Base-by-base conservation (phyloP, 2,888 invertebrate genomes). In the Apoda limacodes region DNA sequence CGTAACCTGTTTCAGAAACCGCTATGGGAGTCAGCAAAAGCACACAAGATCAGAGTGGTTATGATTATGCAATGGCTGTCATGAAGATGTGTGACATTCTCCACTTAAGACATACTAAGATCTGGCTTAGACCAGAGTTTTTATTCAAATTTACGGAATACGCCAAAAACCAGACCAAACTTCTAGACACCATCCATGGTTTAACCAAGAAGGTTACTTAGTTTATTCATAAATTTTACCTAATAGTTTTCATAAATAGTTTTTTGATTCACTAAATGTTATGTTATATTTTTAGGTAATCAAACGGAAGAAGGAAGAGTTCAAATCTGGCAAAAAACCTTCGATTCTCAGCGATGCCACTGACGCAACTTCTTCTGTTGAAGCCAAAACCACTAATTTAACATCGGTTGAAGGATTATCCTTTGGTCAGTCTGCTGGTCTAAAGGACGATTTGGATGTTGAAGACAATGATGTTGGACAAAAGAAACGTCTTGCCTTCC, bases 71-170 rank as follows among this genome's bases (percentile, higher is more conserved):
- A 1, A 87, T 90, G 86, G 92, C 92, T 39, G 92, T 93, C 3
- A 92, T 92, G 92, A 91, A 92, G 57, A 90, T 93, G 91, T 92
- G 91, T 51, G 91, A 92, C 49, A 92, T 93, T 46, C 83, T 93
- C 0, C 92, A 93, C 53, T 69, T 91, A 38, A 87, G 93, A 46
- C 92, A 92, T 49, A 89, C 91, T 15, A 90, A 89, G 64, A 67
- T 91, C 30, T 90, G 92, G 86, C 71, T 92, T 32, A 83, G 90
- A 53, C 89, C 89, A 6, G 90, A 93, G 52, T 71, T 90, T 54
- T 66, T 92, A 4, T 93, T 92, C 71, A 88, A 88, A 46, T 71
- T 92, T 21, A 89, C 91, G 3, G 85, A 86, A 37, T 87, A 91
- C 65, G 88, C 88, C 32, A 87, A 88, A 56, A 82, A 84, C 34